These are phyloP conservation scores for Haliaeetus leucogaster DNA, from an alignment of 2,113 vertebrate genomes.

Conservation along the genomic window DNA sequence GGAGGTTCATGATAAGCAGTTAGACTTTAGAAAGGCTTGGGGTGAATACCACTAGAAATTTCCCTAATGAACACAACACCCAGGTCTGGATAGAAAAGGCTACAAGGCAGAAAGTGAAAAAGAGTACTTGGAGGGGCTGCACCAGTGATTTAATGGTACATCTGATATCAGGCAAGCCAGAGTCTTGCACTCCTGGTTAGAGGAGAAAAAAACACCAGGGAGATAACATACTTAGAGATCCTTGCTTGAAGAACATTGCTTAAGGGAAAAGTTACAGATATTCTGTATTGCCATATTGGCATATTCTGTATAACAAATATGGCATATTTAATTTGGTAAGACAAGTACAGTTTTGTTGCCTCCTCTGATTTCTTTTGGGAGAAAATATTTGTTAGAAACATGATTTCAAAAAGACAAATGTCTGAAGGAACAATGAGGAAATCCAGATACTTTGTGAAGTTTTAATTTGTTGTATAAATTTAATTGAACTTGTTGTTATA, in stretches of 20 bases:
- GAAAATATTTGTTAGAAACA: neutral
- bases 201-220: neutral
- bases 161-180: neutral
- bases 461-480: neutral
- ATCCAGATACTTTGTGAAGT: neutral
- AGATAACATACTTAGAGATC: neutral
- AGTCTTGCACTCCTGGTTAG: neutral
- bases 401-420: neutral
- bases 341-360: neutral
- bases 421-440: neutral
- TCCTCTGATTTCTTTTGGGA: neutral
- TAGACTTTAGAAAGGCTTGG: neutral
- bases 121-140: neutral
- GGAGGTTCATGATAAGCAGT: neutral
- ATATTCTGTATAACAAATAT: neutral
- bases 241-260: neutral
- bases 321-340: neutral
- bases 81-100: neutral
- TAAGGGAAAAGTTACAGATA: neutral
- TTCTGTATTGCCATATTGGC: neutral
- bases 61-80: neutral
- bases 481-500: neutral
- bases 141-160: rapidly evolving
- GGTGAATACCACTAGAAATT: neutral
- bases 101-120: neutral